A percentile compares a stretch with the other conserved stretches of the same genome.
phyloP scores from a whole-genome alignment of 2,888 invertebrate species.

The Heliconius cydno region DNA sequence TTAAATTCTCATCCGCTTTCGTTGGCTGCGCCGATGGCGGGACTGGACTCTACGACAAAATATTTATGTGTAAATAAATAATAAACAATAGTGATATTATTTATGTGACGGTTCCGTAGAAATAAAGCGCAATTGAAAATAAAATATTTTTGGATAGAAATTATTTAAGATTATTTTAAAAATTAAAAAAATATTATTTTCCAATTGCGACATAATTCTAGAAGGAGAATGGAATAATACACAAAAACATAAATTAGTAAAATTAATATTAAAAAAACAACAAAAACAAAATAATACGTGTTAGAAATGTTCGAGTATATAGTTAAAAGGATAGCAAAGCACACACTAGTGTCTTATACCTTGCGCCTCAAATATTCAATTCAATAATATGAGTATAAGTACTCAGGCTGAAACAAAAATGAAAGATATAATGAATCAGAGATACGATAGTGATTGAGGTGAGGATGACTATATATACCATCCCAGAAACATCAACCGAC shows the following conservation, averaged over 20 bases:
- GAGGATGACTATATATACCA: conserved; percentile 40
- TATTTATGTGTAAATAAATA: conserved; percentile 39
- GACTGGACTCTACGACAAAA: conserved; percentile 86
- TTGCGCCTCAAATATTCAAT: conserved; percentile 50
- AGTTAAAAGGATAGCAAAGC: conserved; percentile 44
- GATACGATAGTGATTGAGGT: conserved; percentile 50
- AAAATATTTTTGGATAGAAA: neutral
- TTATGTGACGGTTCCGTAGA: neutral
- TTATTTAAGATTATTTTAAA: neutral
- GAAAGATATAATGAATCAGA: conserved; percentile 45
- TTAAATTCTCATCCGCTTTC: conserved; percentile 89
- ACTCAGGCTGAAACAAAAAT: conserved; percentile 81
- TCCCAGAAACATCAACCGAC: conserved; percentile 27
- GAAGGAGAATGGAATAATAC: neutral
- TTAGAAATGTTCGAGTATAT: conserved; percentile 46
- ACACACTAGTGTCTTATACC: conserved; percentile 49
- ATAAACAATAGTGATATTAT: neutral
- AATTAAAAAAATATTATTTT: neutral
- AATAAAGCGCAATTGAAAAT: conserved; percentile 20
- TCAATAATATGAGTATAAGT: conserved; percentile 81
- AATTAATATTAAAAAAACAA: conserved; percentile 23
- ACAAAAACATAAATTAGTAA: conserved; percentile 14
- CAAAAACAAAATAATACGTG: conserved; percentile 21
- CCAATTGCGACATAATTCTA: conserved; percentile 16
- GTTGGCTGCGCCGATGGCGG: conserved; percentile 84